Conservation (phyloP, 2,797 vertebrate genomes). For the Lutjanus campechanus region DNA sequence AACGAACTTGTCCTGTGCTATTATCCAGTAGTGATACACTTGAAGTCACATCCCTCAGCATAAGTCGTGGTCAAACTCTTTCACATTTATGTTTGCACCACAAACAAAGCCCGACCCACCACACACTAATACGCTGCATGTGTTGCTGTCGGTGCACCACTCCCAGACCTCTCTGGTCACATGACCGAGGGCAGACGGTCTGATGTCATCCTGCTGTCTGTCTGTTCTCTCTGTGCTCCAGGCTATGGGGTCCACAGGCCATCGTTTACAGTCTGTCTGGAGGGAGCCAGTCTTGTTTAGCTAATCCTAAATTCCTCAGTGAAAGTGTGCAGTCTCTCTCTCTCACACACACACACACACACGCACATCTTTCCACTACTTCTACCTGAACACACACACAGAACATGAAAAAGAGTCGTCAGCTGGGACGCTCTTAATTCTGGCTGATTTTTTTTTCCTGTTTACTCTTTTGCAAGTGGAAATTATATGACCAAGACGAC, state of each 20-base stretch:
- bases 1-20: not conserved
- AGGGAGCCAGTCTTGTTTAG: slow-evolving; percentile 39
- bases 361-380: slow-evolving; percentile 14
- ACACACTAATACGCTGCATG: slow-evolving; percentile 3
- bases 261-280: slow-evolving; percentile 15
- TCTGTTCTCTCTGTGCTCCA: slow-evolving; percentile 13
- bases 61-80: slow-evolving; percentile 4
- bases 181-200: slow-evolving; percentile 51
- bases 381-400: slow-evolving; percentile 39
- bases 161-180: slow-evolving; percentile 58
- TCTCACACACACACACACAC: no score
- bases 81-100: slow-evolving; percentile 26
- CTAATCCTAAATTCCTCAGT: slow-evolving; percentile 23
- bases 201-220: slow-evolving; percentile 64
- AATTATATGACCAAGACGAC: slow-evolving; percentile 6
- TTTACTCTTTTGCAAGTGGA: slow-evolving; percentile 5
- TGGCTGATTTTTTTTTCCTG: not conserved
- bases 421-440: not conserved
- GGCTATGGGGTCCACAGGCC: slow-evolving; percentile 16
- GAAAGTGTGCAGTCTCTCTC: slow-evolving; percentile 9
- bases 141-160: slow-evolving; percentile 26
- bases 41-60: not conserved
- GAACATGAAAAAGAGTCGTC: slow-evolving; percentile 7
- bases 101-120: slow-evolving; percentile 47
- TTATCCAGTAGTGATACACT: not conserved